phyloP scores from a whole-genome alignment of 2,113 vertebrate genomes.

The Catagonus wagneri region DNA sequence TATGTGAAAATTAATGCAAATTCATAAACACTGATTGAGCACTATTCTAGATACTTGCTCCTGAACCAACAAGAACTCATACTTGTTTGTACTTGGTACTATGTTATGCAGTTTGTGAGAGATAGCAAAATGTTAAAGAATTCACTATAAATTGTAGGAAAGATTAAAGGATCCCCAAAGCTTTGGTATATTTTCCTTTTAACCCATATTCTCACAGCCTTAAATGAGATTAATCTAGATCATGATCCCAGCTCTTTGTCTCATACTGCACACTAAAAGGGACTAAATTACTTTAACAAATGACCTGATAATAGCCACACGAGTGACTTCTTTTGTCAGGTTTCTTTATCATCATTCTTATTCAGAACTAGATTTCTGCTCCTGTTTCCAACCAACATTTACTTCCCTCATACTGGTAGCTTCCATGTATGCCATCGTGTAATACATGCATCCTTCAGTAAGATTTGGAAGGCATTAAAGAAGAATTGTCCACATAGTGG shows the following conservation, averaged over 20 bases:
- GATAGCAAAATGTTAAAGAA: neutral
- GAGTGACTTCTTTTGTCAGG: neutral
- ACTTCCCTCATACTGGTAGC: neutral
- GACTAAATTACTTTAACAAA: neutral
- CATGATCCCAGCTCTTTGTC: neutral
- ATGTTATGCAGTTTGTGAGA: neutral
- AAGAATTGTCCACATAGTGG: neutral
- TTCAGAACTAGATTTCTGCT: neutral
- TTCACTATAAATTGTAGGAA: neutral
- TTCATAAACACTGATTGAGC: neutral
- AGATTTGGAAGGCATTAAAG: neutral
- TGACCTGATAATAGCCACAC: fast-evolving
- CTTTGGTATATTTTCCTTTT: conserved; percentile 4
- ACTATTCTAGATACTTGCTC: neutral
- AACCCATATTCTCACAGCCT: neutral
- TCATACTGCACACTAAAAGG: neutral
- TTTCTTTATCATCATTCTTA: neutral
- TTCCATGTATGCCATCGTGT: neutral
- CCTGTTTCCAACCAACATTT: neutral
- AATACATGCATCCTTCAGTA: neutral
- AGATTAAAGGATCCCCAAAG: neutral
- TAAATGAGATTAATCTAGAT: neutral
- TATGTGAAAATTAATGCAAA: neutral
- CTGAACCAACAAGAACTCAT: neutral
- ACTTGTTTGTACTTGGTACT: neutral